Evolutionary conservation across 2,888 invertebrate species (phyloP).

Genomic region (Noctua pronuba): DNA sequence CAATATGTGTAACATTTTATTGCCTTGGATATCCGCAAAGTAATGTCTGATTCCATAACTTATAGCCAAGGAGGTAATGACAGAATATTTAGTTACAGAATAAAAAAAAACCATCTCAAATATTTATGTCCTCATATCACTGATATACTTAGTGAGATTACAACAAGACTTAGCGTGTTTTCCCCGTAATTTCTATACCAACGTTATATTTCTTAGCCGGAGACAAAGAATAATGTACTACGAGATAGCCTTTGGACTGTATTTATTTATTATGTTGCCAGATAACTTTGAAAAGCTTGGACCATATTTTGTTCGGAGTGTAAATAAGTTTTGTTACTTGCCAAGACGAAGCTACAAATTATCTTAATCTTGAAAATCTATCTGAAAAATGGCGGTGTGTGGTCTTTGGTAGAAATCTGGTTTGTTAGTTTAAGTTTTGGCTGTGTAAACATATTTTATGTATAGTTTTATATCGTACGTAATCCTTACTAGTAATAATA

Average conservation of each 20-base stretch:
- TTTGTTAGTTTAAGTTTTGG: not conserved
- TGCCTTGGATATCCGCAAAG: too few relatives aligned
- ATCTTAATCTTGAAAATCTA: conserved; percentile 18
- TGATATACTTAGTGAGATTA: conserved; percentile 34
- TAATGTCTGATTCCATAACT: too few relatives aligned
- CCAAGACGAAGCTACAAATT: conserved; percentile 32
- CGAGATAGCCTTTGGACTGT: conserved; percentile 40
- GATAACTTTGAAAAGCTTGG: conserved; percentile 45
- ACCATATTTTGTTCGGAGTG: conserved; percentile 42
- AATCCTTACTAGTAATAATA: too few relatives aligned
- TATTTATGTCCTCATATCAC: not conserved
- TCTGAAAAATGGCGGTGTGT: conserved; percentile 13
- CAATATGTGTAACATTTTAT: too few relatives aligned
- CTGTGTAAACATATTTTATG: not conserved
- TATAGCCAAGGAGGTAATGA: too few relatives aligned
- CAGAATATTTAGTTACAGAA: not conserved
- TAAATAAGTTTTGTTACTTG: conserved; percentile 32
- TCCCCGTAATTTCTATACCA: conserved; percentile 20
- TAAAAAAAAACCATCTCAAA: not conserved
- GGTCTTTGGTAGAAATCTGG: not conserved
- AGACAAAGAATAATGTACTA: conserved; percentile 55
- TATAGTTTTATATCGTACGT: too few relatives aligned
- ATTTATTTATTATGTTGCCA: conserved; percentile 47
- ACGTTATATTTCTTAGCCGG: conserved; percentile 34
- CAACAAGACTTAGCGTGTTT: conserved; percentile 21